These are phyloP conservation scores for Acipenser oxyrinchus DNA, from an alignment of 2,797 vertebrate species.

Conservation along the genomic window DNA sequence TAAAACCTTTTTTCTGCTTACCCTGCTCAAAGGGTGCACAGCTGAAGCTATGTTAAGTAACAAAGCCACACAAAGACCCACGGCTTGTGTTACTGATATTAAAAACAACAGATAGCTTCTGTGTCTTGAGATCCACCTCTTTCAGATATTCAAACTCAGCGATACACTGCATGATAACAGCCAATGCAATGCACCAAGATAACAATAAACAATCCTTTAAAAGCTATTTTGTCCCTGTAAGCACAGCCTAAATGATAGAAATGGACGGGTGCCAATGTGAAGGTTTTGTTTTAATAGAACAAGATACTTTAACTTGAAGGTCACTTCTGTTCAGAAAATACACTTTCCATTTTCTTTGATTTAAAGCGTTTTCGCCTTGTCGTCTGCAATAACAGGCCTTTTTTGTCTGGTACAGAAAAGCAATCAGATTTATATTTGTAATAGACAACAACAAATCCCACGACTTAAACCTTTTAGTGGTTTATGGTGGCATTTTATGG, in stretches of 20 bases:
- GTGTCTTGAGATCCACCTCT: slow-evolving; percentile 7
- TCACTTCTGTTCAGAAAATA: background rate
- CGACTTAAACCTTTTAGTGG: background rate
- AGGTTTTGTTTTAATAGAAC: slow-evolving; percentile 14
- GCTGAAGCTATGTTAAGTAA: background rate
- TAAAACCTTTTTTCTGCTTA: background rate
- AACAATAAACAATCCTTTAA: slow-evolving; percentile 14
- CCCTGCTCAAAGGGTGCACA: background rate
- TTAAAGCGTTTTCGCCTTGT: slow-evolving; percentile 1
- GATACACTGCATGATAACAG: background rate
- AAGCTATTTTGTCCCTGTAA: slow-evolving; percentile 12
- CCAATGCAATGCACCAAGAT: slow-evolving; percentile 1
- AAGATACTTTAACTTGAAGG: slow-evolving; percentile 14
- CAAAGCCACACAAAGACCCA: background rate
- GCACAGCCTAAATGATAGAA: slow-evolving; percentile 7
- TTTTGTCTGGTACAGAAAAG: background rate
- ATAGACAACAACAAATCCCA: background rate
- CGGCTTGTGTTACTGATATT: background rate
- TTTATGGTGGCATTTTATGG: background rate
- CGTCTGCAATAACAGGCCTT: background rate
- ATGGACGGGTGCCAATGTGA: slow-evolving; percentile 3
- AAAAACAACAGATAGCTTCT: background rate
- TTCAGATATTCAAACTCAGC: slow-evolving; percentile 8
- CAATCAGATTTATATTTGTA: background rate
- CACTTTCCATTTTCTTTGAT: slow-evolving; percentile 11